A percentile compares a stretch with the other conserved stretches of the same genome.
phyloP scores from a whole-genome alignment of 2,797 vertebrate genomes.

The Lithobates pipiens region DNA sequence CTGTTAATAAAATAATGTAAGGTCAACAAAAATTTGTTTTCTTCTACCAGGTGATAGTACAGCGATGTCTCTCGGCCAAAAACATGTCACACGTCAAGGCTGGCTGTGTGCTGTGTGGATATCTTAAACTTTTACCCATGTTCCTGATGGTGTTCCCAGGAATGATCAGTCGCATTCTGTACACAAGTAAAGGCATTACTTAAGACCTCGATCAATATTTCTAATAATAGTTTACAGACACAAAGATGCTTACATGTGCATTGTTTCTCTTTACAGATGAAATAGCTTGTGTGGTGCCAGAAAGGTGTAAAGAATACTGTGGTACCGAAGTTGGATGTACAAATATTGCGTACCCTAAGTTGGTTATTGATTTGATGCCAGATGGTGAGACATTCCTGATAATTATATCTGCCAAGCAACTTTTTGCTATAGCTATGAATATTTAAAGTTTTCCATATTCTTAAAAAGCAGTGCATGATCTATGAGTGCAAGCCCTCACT shows the following conservation, averaged over 20 bases:
- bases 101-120: conserved; percentile 90
- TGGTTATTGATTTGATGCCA: conserved; percentile 95
- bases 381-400: conserved; percentile 77
- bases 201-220: neutral
- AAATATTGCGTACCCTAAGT: conserved; percentile 92
- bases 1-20: neutral
- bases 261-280: conserved; percentile 76
- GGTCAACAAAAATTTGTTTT: neutral
- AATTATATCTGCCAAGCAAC: neutral
- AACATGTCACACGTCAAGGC: conserved; percentile 92
- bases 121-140: conserved; percentile 93
- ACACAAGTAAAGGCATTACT: conserved; percentile 77
- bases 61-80: conserved; percentile 93
- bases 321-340: conserved; percentile 86
- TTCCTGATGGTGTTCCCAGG: conserved; percentile 96
- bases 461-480: neutral
- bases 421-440: neutral
- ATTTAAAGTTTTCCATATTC: neutral
- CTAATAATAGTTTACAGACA: neutral
- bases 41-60: conserved; percentile 88
- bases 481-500: too few relatives aligned
- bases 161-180: conserved; percentile 96
- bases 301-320: conserved; percentile 76
- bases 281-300: conserved; percentile 86
- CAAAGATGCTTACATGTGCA: neutral